These are phyloP conservation scores for Berghia stephanieae DNA, from an alignment of 1,140 invertebrate species.

Conservation along the genomic window DNA sequence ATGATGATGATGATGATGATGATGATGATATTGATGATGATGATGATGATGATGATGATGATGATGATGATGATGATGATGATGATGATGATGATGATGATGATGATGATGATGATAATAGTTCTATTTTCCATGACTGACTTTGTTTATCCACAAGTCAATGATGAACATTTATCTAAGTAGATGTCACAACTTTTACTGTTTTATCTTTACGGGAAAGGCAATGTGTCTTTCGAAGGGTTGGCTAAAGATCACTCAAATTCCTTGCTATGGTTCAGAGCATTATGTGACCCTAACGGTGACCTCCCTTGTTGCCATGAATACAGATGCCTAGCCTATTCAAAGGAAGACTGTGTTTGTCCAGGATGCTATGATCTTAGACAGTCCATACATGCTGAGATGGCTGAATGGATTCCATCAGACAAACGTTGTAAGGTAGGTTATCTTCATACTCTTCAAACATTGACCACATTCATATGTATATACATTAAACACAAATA, in stretches of 20 bases:
- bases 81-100: conserved; percentile 24
- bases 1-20: background rate
- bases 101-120: conserved; percentile 21
- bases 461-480: no score
- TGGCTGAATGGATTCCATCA: conserved; percentile 28
- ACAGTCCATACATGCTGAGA: conserved; percentile 33
- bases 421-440: conserved; percentile 28
- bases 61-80: conserved; percentile 18
- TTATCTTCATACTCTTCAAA: no score
- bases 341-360: conserved; percentile 33
- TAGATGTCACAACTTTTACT: no score
- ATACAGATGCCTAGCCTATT: conserved; percentile 21
- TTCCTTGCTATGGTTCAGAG: conserved; percentile 30
- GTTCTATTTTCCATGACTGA: background rate
- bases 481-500: background rate
- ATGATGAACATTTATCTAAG: no score
- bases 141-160: no score
- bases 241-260: background rate
- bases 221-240: conserved; percentile 12
- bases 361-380: conserved; percentile 31
- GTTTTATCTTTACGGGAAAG: no score
- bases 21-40: background rate
- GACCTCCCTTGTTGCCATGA: conserved; percentile 37
- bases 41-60: conserved; percentile 9
- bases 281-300: conserved; percentile 37